Evolutionary conservation across 2,113 vertebrate species (phyloP), one percentile per base, ranked within the genome.

Genomic region (Emberiza fucata): DNA sequence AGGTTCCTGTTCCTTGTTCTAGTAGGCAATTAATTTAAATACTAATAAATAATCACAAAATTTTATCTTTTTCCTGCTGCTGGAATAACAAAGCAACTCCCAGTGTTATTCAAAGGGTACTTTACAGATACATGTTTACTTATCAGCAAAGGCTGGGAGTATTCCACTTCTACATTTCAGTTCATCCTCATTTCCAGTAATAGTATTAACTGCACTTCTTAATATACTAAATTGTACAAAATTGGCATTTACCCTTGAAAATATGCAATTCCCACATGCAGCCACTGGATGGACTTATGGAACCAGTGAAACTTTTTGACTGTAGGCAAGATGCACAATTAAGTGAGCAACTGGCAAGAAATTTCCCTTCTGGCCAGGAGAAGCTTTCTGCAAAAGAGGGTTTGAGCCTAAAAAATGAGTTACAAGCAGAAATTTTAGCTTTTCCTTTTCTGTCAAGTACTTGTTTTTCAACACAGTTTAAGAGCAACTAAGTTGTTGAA

Each of bases 211-310:
- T 60, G 28, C 22, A 6, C 5, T 68, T 42, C 37, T 66, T 53
- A 73, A 59, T 54, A 83, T 42, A 53, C 8, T 31, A 39, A 86
- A 71, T 4, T 8, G 29, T 12, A 82, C 5, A 5, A 63, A 85
- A 86, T 6, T 31, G 25, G n/a, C 69, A 77, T 66, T 64, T 53
- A 66, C 70, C 76, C 82, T 47, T 47, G 45, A 56, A 89, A 66
- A 70, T 64, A 94, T 88, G 91, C 84, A 95, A 44, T 93, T 95
- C 91, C 72, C 59, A 31, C 23, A 60, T 35, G 81, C 50, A 95
- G 81, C 92, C 97, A 96, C 95, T 95, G 92, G 95, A 94, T 96
- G 96, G 95, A 94, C 91, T 86, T 95, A 77, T 0, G 3, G 69
- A 96, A 88, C 76, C 31, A 90, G 69, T 27, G 50, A 84, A 88